These are phyloP conservation scores for Ferdinandea cuprea DNA, from an alignment of 2,888 invertebrate species.

Conservation along the genomic window DNA sequence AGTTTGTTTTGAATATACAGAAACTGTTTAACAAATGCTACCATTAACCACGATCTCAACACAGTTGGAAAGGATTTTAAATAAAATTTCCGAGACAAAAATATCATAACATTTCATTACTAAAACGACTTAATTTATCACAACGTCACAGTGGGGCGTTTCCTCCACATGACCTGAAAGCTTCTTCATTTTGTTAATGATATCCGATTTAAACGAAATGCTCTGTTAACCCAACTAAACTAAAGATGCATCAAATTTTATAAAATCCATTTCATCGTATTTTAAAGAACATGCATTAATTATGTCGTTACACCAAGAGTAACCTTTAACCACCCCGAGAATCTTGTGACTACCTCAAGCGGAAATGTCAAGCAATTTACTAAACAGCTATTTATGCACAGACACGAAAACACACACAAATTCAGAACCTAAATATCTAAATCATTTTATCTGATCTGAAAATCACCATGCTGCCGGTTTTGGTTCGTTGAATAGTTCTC, in stretches of 20 bases:
- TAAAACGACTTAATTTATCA: too few relatives aligned
- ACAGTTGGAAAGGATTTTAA: background rate
- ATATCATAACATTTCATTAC: too few relatives aligned
- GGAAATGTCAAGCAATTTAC: slow-evolving; percentile 61
- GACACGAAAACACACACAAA: too few relatives aligned
- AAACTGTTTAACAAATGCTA: too few relatives aligned
- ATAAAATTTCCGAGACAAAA: too few relatives aligned
- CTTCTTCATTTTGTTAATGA: too few relatives aligned
- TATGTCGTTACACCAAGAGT: slow-evolving; percentile 17
- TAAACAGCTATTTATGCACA: slow-evolving; percentile 24
- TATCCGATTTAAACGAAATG: too few relatives aligned
- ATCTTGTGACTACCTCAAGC: slow-evolving; percentile 49
- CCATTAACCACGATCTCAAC: too few relatives aligned
- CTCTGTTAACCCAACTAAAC: too few relatives aligned
- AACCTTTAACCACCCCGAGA: slow-evolving; percentile 42
- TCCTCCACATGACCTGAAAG: too few relatives aligned
- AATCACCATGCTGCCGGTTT: slow-evolving; percentile 21
- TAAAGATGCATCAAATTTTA: background rate
- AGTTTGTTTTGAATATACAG: too few relatives aligned
- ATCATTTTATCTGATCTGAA: slow-evolving; percentile 25
- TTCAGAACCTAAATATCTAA: background rate
- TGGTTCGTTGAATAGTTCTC: slow-evolving; percentile 53
- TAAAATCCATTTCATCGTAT: slow-evolving; percentile 30
- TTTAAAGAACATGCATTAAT: slow-evolving; percentile 10
- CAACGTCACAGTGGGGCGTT: too few relatives aligned